Base-by-base conservation (phyloP, 1,140 invertebrate species). In the Asbolus verrucosus region DNA sequence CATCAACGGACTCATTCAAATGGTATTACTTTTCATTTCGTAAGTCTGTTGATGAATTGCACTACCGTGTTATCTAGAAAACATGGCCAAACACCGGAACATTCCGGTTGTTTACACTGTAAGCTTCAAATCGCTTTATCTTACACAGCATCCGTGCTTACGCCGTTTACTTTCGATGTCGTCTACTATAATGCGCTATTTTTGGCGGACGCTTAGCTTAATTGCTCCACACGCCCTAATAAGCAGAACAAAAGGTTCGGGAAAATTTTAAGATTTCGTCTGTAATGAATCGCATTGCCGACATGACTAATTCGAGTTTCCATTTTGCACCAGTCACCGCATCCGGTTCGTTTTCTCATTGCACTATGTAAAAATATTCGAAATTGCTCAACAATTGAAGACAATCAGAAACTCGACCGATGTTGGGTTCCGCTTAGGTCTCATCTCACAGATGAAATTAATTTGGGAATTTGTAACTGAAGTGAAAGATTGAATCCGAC, bases 371-470 rank as follows among this genome's bases (percentile, higher is more conserved):
- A 27, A 54, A 54, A 54, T 54, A 27, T 54, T 54, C n/a, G 19
- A 54, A 54, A 24, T 27, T 54, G 46, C 27, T 16, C 13, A 27
- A 27, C 24, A 27, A 27, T 14, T 46, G 16, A 6, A 54, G 46
- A 54, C 27, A 54, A 54, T 54, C 27, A 54, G 14, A 54, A 14
- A 14, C 6, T 11, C 41, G 11, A 54, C n/a, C 2, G 21, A 54
- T 27, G n/a, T n/a, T n/a, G 4, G 39, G 15, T 43, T 14, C 24
- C 11, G 39, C 4, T 43, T 11, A 15, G 13, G 27, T 54, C 46
- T 54, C 46, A 14, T 54, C 46, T 54, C 46, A 54, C 19, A 54
- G 46, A 54, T 54, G 46, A 54, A 21, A 54, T 54, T 54, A 54
- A 54, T 54, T 54, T 54, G n/a, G 24, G 21, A 8, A 54, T 27